Evolutionary conservation across 2,888 invertebrate species (phyloP).

Genomic region (Patella depressa): DNA sequence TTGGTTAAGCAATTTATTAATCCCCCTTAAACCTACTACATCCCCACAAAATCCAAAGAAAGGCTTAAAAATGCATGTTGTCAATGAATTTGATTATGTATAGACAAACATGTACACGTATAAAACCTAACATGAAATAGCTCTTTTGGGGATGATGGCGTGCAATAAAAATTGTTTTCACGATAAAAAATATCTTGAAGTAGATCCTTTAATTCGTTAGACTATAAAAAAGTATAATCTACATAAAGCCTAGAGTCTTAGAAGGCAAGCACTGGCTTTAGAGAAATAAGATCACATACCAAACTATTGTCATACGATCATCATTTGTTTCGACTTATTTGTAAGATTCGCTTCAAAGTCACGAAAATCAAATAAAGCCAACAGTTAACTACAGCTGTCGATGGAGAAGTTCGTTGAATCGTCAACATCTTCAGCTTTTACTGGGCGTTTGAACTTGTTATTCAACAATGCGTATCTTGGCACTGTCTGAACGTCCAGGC

Average conservation of each 20-base stretch:
- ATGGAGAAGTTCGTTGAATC: slow-evolving; percentile 6
- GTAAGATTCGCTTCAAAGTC: slow-evolving; percentile 26
- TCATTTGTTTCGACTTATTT: slow-evolving; percentile 29
- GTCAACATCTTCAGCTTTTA: slow-evolving; percentile 3
- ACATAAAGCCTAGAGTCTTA: not conserved
- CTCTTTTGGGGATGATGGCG: too few species aligned
- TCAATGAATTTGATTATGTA: too few species aligned
- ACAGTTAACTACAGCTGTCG: slow-evolving; percentile 24
- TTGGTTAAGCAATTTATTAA: too few species aligned
- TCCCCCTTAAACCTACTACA: too few species aligned
- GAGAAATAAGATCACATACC: slow-evolving; percentile 26
- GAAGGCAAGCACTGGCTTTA: not conserved
- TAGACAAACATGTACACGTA: too few species aligned
- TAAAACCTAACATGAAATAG: too few species aligned
- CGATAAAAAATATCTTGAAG: too few species aligned
- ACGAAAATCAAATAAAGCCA: slow-evolving; percentile 24
- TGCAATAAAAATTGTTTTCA: too few species aligned
- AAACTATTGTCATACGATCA: slow-evolving; percentile 20
- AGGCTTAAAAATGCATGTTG: too few species aligned
- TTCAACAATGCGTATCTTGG: slow-evolving; percentile 12
- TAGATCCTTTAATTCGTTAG: too few species aligned
- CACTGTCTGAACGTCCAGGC: slow-evolving; percentile 6
- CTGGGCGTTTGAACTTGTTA: slow-evolving; percentile 12
- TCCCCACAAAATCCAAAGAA: too few species aligned
- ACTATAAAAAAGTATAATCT: too few species aligned